Evolutionary conservation across 2,888 invertebrate species (phyloP).

Genomic region (Cordilura impudica): DNA sequence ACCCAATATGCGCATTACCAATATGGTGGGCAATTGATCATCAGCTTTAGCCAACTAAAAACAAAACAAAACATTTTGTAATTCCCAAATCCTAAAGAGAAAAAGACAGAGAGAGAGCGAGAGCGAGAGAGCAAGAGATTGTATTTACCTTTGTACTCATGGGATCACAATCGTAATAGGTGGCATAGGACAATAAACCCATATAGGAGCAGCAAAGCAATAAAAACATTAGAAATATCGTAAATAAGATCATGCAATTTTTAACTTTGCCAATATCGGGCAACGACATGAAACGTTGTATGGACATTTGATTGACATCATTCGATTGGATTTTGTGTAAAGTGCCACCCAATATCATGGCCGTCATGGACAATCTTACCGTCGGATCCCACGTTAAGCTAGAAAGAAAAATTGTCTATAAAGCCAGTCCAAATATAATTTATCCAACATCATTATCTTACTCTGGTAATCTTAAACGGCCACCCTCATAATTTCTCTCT

Average conservation of each 20-base stretch:
- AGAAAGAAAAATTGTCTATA: too few species aligned
- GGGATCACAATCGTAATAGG: conserved; percentile 88
- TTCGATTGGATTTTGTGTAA: conserved; percentile 87
- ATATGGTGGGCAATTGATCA: conserved; percentile 89
- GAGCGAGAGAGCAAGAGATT: background rate
- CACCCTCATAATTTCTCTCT: conserved; percentile 83
- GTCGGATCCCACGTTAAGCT: conserved; percentile 89
- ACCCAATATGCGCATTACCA: conserved; percentile 91
- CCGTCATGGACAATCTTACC: conserved; percentile 88
- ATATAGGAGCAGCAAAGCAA: conserved; percentile 84
- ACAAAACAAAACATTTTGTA: background rate
- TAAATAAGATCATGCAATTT: conserved; percentile 83
- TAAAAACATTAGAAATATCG: conserved; percentile 81
- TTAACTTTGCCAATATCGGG: conserved; percentile 85
- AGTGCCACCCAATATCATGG: conserved; percentile 85
- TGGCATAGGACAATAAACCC: conserved; percentile 86
- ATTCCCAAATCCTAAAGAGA: background rate
- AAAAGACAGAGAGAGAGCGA: too few species aligned
- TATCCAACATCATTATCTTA: conserved; percentile 75
- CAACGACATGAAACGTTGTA: conserved; percentile 89
- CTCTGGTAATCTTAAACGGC: conserved; percentile 85
- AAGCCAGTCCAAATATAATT: background rate
- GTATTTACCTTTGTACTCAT: conserved; percentile 84
- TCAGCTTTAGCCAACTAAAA: conserved; percentile 84
- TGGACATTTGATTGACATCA: conserved; percentile 90